Percentiles rank a stretch among this genome's conserved stretches.
These are phyloP conservation scores for Andricus grossulariae DNA, from an alignment of 1,140 invertebrate species.

Conservation along the genomic window DNA sequence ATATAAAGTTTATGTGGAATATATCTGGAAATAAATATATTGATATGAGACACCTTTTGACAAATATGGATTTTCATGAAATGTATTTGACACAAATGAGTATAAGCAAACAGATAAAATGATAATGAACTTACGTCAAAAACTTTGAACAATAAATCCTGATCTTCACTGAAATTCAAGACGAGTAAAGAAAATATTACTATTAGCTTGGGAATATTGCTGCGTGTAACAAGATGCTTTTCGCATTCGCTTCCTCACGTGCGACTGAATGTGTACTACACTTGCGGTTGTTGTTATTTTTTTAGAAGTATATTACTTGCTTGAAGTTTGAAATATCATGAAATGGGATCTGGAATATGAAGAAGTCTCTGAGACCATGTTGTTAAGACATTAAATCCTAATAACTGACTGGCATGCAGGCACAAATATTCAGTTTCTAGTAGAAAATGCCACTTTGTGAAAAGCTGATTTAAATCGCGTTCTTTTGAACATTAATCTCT, in stretches of 20 bases:
- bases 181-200: no score
- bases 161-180: no score
- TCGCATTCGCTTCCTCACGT: background rate
- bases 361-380: background rate
- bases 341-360: background rate
- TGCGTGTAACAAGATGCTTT: background rate
- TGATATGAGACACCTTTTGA: no score
- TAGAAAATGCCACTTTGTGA: background rate
- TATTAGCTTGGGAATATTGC: no score
- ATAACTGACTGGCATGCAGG: background rate
- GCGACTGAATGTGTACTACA: background rate
- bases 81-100: constrained; percentile 29
- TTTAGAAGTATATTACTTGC: background rate
- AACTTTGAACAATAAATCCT: no score
- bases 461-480: background rate
- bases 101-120: background rate
- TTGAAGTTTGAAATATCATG: background rate
- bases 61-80: no score
- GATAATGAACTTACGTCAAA: no score
- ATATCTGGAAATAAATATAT: no score
- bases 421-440: background rate
- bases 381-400: background rate
- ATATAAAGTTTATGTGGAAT: no score
- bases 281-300: background rate
- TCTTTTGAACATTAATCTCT: background rate